phyloP scores from a whole-genome alignment of 2,797 vertebrate species.

The Morus bassanus region DNA sequence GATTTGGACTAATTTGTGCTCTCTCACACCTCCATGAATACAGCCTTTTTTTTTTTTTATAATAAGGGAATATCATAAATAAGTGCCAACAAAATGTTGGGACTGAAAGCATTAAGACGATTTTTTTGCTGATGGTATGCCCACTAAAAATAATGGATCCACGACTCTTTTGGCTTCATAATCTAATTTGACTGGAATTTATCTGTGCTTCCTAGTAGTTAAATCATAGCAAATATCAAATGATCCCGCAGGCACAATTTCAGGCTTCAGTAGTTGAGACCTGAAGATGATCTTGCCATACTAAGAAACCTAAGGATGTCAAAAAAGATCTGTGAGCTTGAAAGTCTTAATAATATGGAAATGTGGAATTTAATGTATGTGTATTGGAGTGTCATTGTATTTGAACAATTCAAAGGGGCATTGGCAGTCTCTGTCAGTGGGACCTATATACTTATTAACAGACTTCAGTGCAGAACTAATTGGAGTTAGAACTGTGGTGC shows the following conservation, averaged over 20 bases:
- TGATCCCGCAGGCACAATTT: not conserved
- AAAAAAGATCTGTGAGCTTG: not conserved
- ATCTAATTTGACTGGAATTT: not conserved
- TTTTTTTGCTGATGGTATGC: not conserved
- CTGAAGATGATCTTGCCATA: not conserved
- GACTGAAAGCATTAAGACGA: not conserved
- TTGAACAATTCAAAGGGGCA: not conserved
- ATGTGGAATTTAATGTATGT: not conserved
- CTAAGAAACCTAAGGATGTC: not conserved
- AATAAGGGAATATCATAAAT: not conserved
- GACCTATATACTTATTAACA: not conserved
- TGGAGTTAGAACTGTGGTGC: not conserved
- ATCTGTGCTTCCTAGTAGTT: not conserved
- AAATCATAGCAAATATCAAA: not conserved
- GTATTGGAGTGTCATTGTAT: not conserved
- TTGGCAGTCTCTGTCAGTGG: not conserved
- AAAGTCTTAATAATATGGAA: not conserved
- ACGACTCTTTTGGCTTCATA: not conserved
- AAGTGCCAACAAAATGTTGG: not conserved
- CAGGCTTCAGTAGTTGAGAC: not conserved
- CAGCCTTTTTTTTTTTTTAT: not conserved
- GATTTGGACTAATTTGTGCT: not conserved
- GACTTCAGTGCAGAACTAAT: not conserved
- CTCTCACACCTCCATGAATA: not conserved
- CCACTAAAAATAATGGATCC: not conserved